Percentiles rank a stretch among this genome's conserved stretches.
Evolutionary conservation across 2,113 vertebrate species (phyloP).

Genomic region (Thinocorus orbignyianus): DNA sequence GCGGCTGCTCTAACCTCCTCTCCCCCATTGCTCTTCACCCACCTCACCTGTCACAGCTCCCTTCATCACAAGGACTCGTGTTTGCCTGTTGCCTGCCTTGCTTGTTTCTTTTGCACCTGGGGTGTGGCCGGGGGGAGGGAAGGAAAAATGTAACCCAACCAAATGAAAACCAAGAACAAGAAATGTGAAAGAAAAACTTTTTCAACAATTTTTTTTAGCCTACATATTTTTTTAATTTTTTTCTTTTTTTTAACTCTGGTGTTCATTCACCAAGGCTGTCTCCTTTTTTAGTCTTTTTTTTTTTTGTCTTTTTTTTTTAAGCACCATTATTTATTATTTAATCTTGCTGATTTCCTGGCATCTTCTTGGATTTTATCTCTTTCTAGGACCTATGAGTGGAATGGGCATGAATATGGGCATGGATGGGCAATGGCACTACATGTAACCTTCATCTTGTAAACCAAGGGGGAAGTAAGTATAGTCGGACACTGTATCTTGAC

Average conservation of each 20-base stretch:
- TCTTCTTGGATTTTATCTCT: constrained; percentile 90
- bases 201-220: constrained; percentile 4
- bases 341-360: constrained; percentile 79
- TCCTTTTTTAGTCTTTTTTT: constrained; percentile 40
- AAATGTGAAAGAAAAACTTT: not conserved
- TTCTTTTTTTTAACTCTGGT: constrained; percentile 48
- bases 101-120: constrained; percentile 63
- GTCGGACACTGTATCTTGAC: constrained; percentile 69
- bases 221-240: constrained; percentile 19
- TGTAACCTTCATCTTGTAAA: constrained; percentile 98
- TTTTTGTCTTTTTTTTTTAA: constrained; percentile 52
- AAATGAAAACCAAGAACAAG: not conserved
- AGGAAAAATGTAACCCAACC: constrained; percentile 6
- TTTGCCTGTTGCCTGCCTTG: constrained; percentile 73
- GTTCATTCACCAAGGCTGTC: constrained; percentile 47
- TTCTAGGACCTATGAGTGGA: constrained; percentile 99
- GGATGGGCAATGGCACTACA: constrained; percentile 99
- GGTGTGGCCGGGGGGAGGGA: not conserved
- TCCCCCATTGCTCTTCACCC: constrained; percentile 20
- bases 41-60: constrained; percentile 32
- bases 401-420: constrained; percentile 99
- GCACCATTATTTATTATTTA: constrained; percentile 60
- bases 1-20: constrained; percentile 10
- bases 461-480: constrained; percentile 99
- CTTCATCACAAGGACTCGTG: constrained; percentile 1